Evolutionary conservation across 2,888 invertebrate species (phyloP).

Genomic region (Mimumesa dahlbomi): DNA sequence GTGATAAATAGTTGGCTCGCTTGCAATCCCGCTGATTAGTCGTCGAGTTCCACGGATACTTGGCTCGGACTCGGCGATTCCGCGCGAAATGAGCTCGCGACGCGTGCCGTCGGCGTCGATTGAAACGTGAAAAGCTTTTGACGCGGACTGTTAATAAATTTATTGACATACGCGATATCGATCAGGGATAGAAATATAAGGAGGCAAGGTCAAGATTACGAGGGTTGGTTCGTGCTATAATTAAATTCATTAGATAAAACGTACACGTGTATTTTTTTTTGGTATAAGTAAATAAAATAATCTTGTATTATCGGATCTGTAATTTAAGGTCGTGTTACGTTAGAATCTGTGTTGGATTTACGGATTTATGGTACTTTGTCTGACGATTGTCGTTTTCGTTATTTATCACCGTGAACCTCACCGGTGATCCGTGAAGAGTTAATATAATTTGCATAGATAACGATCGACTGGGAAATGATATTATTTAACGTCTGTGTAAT

Average conservation of each 20-base stretch:
- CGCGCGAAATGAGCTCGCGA: slow-evolving; percentile 14
- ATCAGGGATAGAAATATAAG: not conserved
- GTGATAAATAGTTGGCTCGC: slow-evolving; percentile 50
- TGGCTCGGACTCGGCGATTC: slow-evolving; percentile 13
- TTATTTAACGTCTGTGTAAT: too few relatives aligned
- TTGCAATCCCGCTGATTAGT: slow-evolving; percentile 46
- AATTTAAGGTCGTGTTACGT: too few relatives aligned
- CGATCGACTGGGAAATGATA: too few relatives aligned
- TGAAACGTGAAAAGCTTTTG: not conserved
- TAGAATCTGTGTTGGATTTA: too few relatives aligned
- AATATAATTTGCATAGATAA: too few relatives aligned
- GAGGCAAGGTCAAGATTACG: slow-evolving; percentile 3
- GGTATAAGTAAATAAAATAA: too few relatives aligned
- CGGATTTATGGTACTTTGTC: too few relatives aligned
- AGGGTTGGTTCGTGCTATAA: not conserved
- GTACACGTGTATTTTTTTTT: too few relatives aligned
- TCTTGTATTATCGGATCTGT: too few relatives aligned
- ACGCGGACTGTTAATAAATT: not conserved
- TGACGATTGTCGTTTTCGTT: too few relatives aligned
- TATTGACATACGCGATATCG: not conserved
- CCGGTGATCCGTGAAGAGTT: too few relatives aligned
- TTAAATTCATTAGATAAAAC: not conserved
- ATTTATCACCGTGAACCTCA: too few relatives aligned
- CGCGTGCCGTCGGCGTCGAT: slow-evolving; percentile 5
- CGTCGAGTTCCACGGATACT: slow-evolving; percentile 37